Conservation (phyloP, 2,888 invertebrate genomes). For the Brassicogethes aeneus region DNA sequence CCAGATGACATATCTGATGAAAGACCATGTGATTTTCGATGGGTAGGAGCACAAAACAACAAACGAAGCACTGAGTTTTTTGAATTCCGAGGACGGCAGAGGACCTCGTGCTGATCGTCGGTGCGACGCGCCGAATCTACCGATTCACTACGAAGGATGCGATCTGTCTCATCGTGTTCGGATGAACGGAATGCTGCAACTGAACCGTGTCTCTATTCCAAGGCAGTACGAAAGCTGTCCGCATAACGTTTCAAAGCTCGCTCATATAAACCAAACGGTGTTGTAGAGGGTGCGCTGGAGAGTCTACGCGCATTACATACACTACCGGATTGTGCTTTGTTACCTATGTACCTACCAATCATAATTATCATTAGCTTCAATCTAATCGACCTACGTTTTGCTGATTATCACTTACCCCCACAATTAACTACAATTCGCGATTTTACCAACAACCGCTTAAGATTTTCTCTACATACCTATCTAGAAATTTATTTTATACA, state of each 20-base stretch:
- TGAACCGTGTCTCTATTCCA: conserved; percentile 12
- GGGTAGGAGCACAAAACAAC: neutral
- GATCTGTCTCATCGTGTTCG: neutral
- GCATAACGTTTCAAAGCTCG: conserved; percentile 6
- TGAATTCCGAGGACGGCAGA: too few species aligned
- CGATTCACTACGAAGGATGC: neutral
- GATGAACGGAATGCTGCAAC: conserved; percentile 11
- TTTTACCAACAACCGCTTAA: too few species aligned
- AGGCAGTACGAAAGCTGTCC: conserved; percentile 1
- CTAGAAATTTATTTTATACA: too few species aligned
- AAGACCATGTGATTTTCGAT: conserved; percentile 10
- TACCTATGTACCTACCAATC: conserved; percentile 10
- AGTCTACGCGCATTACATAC: conserved; percentile 13
- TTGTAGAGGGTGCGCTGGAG: neutral
- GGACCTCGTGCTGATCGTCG: too few species aligned
- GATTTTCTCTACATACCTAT: too few species aligned
- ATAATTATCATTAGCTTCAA: conserved; percentile 21
- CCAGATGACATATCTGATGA: conserved; percentile 15
- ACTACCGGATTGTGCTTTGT: conserved; percentile 23
- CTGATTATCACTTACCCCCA: conserved; percentile 2
- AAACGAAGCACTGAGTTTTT: too few species aligned
- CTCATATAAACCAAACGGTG: conserved; percentile 19
- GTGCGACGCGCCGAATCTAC: neutral
- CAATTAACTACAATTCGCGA: neutral
- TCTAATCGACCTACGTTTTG: conserved; percentile 12